Base-by-base conservation (phyloP, 2,113 vertebrate species). In the Bufo bufo region DNA sequence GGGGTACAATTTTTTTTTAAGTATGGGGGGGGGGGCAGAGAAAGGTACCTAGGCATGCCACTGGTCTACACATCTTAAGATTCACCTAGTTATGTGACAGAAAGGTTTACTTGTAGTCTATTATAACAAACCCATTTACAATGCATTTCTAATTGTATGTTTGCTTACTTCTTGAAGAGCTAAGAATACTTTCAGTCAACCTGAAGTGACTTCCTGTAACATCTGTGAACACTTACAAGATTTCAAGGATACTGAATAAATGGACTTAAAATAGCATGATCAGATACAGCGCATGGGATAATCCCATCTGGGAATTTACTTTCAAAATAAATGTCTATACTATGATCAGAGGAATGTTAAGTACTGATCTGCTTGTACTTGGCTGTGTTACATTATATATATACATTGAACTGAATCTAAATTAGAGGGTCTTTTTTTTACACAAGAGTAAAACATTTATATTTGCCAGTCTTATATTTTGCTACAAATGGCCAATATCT, bases 191-290 rank as follows among this genome's bases (percentile, higher is more conserved):
- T 88, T 65, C 75, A 43, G 80, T 83, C 80, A 83, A 83, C 71
- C 79, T 80, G 69, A 69, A 82, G 80, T 88, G 87, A 88, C 87
- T 88, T 83, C 65, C 87, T 88, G 66, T 83, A 88, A 83, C 80
- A 88, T 88, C 87, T 88, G 80, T 52, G 71, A 88, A 61, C 80
- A 83, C 80, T 88, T 88, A 88, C 80, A 58, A 69, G 61, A 86
- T 86, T 86, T 86, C 71, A 88, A 77, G 80, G 80, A 63, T 65
- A 59, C 69, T 88, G 71, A 83, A 83, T 88, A 88, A 66, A 83
- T 88, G 83, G 87, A 77, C 87, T 88, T 82, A 77, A 88, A 88
- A 88, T 83, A 88, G 69, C 45, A 77, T 63, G 80, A 63, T 82
- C 80, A 65, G 79, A 88, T 88, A 75, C 59, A 88, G 23, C 87